Conservation (phyloP, 2,797 vertebrate species). For the Nannoperca australis region DNA sequence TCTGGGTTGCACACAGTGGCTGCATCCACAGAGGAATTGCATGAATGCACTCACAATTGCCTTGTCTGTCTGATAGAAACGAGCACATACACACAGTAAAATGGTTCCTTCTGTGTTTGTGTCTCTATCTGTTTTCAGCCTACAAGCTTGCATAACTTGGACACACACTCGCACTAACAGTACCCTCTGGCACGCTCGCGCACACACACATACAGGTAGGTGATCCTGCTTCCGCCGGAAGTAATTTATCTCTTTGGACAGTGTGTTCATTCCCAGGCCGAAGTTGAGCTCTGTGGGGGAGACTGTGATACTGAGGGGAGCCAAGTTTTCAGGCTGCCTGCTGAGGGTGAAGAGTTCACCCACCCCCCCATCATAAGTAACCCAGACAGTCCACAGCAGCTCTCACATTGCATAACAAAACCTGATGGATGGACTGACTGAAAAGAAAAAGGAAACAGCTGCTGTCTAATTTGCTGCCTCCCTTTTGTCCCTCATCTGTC, state of each 20-base stretch:
- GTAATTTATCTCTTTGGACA: constrained; percentile 71
- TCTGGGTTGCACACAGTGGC: constrained; percentile 48
- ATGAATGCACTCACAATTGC: constrained; percentile 55
- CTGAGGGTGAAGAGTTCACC: constrained; percentile 73
- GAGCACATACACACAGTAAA: constrained; percentile 41
- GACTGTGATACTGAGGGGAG: constrained; percentile 53
- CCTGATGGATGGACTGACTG: constrained; percentile 57
- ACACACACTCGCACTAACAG: neutral
- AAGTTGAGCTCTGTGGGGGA: constrained; percentile 45
- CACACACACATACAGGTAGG: constrained; percentile 24
- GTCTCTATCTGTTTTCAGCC: constrained; percentile 26
- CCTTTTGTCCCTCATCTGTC: constrained; percentile 25
- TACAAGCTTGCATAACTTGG: constrained; percentile 22
- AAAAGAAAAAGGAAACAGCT: constrained; percentile 58
- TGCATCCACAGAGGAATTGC: constrained; percentile 51
- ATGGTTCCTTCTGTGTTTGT: constrained; percentile 39
- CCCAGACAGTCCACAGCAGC: constrained; percentile 47
- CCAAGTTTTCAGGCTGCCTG: constrained; percentile 44
- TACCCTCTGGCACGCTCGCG: neutral
- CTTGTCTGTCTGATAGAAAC: constrained; percentile 52
- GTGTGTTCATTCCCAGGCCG: constrained; percentile 54
- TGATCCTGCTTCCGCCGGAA: constrained; percentile 45
- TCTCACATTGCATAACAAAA: constrained; percentile 64
- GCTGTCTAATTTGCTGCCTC: constrained; percentile 26
- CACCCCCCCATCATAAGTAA: constrained; percentile 28